These are phyloP conservation scores for Gymnothorax reevesii DNA, from an alignment of 2,797 vertebrate species.

Conservation along the genomic window DNA sequence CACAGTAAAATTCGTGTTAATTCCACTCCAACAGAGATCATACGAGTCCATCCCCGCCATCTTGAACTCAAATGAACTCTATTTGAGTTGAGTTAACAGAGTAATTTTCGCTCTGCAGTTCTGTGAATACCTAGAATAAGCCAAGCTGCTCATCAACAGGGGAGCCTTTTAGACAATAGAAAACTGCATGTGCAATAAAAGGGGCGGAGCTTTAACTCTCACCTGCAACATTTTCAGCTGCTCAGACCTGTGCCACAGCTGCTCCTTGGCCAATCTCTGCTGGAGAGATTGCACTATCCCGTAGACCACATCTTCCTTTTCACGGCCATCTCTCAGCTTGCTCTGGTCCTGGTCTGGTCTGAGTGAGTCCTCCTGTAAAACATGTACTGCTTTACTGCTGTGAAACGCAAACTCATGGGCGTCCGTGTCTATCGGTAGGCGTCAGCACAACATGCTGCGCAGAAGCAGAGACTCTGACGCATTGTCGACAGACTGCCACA, in stretches of 20 bases:
- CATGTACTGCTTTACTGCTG: background rate
- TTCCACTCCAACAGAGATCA: too few relatives aligned
- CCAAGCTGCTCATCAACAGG: too few relatives aligned
- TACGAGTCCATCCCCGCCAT: too few relatives aligned
- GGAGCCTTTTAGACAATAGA: too few relatives aligned
- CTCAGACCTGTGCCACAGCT: background rate
- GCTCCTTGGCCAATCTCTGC: background rate
- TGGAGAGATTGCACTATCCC: background rate
- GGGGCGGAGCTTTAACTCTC: background rate
- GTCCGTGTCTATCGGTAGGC: background rate
- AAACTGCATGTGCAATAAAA: too few relatives aligned
- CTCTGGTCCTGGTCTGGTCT: constrained; percentile 70
- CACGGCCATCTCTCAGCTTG: constrained; percentile 68
- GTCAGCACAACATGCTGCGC: background rate
- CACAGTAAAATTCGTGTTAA: too few relatives aligned
- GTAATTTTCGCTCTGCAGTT: too few relatives aligned
- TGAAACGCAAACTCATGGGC: background rate
- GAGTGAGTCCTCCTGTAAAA: constrained; percentile 73
- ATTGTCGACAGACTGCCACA: background rate
- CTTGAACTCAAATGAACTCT: background rate
- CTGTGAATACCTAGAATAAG: too few relatives aligned
- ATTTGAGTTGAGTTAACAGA: too few relatives aligned
- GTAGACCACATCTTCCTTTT: background rate
- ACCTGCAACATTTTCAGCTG: background rate
- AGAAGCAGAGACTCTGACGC: background rate